Conservation (phyloP, 2,888 invertebrate genomes). For the Punctoribates punctum region DNA sequence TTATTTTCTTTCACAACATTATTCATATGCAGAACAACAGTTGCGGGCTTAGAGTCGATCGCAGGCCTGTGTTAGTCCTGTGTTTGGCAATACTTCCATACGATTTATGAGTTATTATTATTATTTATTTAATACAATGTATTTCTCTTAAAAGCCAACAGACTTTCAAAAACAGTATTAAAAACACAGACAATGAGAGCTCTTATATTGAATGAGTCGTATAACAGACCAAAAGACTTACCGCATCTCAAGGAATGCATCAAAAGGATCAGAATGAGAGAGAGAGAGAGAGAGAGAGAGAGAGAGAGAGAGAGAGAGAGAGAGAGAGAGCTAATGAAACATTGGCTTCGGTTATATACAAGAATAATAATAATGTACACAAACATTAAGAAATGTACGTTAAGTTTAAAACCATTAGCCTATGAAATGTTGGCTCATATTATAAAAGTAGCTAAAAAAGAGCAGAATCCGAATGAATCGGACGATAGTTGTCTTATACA, state of each 20-base stretch:
- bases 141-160: neutral
- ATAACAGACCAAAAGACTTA: conserved; percentile 17
- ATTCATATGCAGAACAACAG: no score
- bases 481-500: neutral
- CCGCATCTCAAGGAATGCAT: conserved; percentile 16
- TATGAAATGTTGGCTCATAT: no score
- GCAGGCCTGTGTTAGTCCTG: no score
- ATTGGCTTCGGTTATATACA: conserved; percentile 10
- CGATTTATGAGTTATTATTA: conserved; percentile 5
- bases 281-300: conserved; percentile 14
- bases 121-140: no score
- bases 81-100: no score
- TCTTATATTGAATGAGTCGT: conserved; percentile 2
- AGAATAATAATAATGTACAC: conserved; percentile 3
- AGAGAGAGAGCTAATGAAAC: neutral
- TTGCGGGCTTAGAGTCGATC: no score
- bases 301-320: neutral
- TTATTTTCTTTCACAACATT: neutral
- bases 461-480: neutral
- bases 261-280: neutral
- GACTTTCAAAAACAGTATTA: neutral
- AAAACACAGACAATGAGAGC: conserved; percentile 23
- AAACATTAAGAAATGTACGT: conserved; percentile 6
- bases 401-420: conserved; percentile 29
- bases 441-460: neutral